Percentiles rank a stretch among this genome's conserved stretches.
phyloP scores from a whole-genome alignment of 1,140 invertebrate species.

The Caenorhabditis elegans region DNA sequence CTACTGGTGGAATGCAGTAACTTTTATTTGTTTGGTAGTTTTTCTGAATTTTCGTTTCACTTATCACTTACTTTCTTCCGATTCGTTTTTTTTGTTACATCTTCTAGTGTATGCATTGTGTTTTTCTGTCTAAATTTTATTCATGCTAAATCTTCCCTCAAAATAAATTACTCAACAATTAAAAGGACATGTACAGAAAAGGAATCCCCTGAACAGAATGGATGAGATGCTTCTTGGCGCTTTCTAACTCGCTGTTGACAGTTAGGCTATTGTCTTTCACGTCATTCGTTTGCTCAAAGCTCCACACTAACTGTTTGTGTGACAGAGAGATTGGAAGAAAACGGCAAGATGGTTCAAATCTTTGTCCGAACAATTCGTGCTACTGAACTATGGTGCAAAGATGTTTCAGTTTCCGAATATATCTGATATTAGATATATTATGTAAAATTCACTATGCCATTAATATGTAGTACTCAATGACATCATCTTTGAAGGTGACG shows the following conservation, averaged over 20 bases:
- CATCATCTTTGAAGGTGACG: no score
- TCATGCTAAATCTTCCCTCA: no score
- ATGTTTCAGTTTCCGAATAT: no score
- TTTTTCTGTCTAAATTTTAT: no score
- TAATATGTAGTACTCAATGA: no score
- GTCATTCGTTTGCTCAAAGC: conserved; percentile 24
- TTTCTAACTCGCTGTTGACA: background rate
- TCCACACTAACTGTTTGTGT: conserved; percentile 21
- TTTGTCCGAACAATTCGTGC: background rate
- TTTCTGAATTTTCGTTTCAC: background rate
- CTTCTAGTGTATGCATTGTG: no score
- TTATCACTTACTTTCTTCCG: background rate
- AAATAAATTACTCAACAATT: background rate
- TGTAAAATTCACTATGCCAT: no score
- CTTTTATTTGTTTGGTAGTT: background rate
- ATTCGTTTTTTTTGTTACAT: background rate
- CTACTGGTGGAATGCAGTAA: conserved; percentile 31
- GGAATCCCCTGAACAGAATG: background rate
- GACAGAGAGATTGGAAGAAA: conserved; percentile 10
- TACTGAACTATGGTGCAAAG: background rate
- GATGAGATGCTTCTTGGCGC: conserved; percentile 2
- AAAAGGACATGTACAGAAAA: background rate
- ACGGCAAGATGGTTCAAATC: background rate
- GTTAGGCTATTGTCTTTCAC: conserved; percentile 25
- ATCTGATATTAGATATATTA: no score